Conservation (phyloP, 2,797 vertebrate species). For the Mormyrops attenuatus region DNA sequence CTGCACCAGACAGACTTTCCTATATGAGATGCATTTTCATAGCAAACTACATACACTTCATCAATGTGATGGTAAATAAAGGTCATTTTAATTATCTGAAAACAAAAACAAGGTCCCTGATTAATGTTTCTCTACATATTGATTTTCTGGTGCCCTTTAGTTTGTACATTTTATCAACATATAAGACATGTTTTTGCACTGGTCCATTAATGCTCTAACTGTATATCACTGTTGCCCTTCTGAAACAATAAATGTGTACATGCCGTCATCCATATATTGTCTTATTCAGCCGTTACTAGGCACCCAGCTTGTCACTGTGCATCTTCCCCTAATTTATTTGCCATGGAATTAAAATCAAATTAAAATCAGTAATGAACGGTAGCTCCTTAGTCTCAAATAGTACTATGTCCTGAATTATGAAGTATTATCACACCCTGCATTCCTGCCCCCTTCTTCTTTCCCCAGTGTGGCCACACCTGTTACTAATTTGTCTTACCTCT, state of each 20-base stretch:
- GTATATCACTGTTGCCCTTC: slow-evolving; percentile 19
- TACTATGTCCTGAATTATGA: neutral
- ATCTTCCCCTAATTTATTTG: neutral
- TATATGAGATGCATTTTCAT: neutral
- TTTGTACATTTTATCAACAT: slow-evolving; percentile 22
- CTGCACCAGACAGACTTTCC: neutral
- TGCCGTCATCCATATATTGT: neutral
- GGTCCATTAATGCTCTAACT: slow-evolving; percentile 32
- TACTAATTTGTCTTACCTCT: neutral
- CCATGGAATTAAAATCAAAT: neutral
- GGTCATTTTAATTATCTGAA: slow-evolving; percentile 17
- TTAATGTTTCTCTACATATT: slow-evolving; percentile 38
- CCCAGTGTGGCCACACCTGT: neutral
- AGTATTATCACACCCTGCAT: neutral
- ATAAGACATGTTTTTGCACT: slow-evolving; percentile 22
- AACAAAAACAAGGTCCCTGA: slow-evolving; percentile 31
- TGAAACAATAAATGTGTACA: slow-evolving; percentile 4
- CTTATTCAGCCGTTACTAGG: neutral
- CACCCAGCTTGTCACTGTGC: neutral
- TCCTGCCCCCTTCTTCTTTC: neutral
- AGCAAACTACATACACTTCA: neutral
- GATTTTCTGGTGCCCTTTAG: slow-evolving; percentile 36
- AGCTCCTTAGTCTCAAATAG: neutral
- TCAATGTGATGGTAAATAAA: slow-evolving; percentile 12
- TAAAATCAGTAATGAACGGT: neutral